A percentile compares a stretch with the other conserved stretches of the same genome.
Conservation (phyloP, 2,888 invertebrate species). For the Folsomia manolachei region DNA sequence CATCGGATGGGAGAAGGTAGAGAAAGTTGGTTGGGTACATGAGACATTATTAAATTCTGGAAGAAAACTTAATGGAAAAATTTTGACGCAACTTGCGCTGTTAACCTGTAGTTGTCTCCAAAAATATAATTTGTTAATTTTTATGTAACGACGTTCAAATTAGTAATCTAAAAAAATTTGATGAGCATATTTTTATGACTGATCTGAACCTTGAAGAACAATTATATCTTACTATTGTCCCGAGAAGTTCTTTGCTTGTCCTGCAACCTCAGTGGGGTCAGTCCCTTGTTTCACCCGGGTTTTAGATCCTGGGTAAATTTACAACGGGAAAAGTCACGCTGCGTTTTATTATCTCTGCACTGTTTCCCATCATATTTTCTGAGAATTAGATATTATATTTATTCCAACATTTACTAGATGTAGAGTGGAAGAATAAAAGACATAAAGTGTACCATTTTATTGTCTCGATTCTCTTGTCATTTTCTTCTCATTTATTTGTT, state of each 20-base stretch:
- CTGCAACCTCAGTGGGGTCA: too few species aligned
- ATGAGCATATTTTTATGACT: too few species aligned
- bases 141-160: too few species aligned
- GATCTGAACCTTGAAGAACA: too few species aligned
- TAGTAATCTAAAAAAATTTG: too few species aligned
- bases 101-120: too few species aligned
- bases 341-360: constrained; percentile 17
- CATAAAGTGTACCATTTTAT: not conserved
- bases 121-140: too few species aligned
- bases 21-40: not conserved
- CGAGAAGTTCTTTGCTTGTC: too few species aligned
- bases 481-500: not conserved
- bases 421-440: not conserved
- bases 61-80: too few species aligned
- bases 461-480: not conserved
- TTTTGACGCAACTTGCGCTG: too few species aligned
- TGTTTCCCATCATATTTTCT: not conserved
- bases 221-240: too few species aligned
- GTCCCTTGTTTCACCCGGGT: not conserved
- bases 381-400: not conserved
- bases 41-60: too few species aligned
- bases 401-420: not conserved
- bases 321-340: constrained; percentile 16
- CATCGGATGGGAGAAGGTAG: not conserved
- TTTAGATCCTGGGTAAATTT: not conserved